Evolutionary conservation across 1,140 invertebrate genomes (phyloP).

Genomic region (Melanaphis sacchari): DNA sequence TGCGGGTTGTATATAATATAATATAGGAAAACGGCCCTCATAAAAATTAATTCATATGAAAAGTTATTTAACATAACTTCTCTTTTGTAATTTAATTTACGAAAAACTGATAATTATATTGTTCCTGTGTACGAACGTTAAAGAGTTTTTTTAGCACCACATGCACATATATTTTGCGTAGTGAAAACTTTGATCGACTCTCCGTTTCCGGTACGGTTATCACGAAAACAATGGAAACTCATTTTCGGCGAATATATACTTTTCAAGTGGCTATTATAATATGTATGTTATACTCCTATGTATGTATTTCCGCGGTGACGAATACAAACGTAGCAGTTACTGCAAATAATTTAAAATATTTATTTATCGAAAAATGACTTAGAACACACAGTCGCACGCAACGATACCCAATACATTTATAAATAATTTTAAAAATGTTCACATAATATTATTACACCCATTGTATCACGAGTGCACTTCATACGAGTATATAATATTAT

Average conservation of each 20-base stretch:
- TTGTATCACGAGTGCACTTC: background rate
- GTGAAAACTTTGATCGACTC: background rate
- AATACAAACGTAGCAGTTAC: background rate
- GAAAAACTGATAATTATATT: conserved; percentile 3
- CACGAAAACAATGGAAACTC: background rate
- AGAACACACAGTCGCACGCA: background rate
- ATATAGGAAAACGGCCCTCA: background rate
- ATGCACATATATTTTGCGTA: background rate
- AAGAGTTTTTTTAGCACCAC: background rate
- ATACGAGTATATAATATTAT: background rate
- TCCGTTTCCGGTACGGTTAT: background rate
- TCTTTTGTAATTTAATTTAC: conserved; percentile 1
- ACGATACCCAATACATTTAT: background rate
- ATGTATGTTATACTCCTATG: background rate
- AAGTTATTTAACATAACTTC: background rate
- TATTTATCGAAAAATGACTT: background rate
- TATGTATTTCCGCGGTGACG: background rate
- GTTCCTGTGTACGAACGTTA: background rate
- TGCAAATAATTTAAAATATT: background rate
- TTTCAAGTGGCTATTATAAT: background rate
- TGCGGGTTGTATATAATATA: background rate
- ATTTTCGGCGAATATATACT: background rate
- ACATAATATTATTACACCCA: background rate
- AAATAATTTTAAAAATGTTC: background rate
- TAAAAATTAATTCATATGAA: background rate